Base-by-base conservation (phyloP, 2,797 vertebrate species). In the Fistularia commersonii region DNA sequence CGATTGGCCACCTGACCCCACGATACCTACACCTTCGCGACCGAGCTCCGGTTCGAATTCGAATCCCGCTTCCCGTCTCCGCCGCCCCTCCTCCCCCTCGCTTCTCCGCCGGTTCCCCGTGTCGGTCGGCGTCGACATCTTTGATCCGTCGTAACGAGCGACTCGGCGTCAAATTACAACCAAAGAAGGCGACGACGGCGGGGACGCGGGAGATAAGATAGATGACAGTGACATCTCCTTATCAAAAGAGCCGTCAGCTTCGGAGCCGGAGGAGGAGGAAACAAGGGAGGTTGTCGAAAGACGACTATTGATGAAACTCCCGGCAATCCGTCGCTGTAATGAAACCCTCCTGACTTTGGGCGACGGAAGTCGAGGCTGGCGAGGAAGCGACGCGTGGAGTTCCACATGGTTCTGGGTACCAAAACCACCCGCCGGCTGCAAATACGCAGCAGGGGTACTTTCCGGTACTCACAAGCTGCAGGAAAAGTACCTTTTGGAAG, bases 131-230 rank as follows among this genome's bases (percentile, higher is more conserved):
- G 75, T 70, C 69, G 72, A 71, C 61, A 64, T 57, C 81, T 89
- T 85, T 91, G 89, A 91, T 91, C 87, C 65, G 74, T 72, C 73
- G 79, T 91, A 91, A 91, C 85, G 79, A 90, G 89, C 88, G 72
- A 79, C 84, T 82, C 84, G 62, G 72, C 73, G 81, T 90, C 89
- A 90, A 87, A 88, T 89, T 87, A 87, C 79, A 82, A 72, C 57
- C 59, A 66, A 85, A 66, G 56, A 59, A 76, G 72, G 75, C 59
- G 66, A 48, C 72, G 64, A 69, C 67, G 64, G 66, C 41, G 57
- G 73, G 64, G 75, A 66, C 51, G 54, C 49, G 43, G 53, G 69
- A 51, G 61, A 57, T 52, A 33, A 80, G 75, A 75, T 71, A 77
- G 69, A 79, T 48, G 62, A 71, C 33, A 36, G 33, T 45, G 68